Conservation (phyloP, 2,797 vertebrate genomes). For the Graptemys geographica region DNA sequence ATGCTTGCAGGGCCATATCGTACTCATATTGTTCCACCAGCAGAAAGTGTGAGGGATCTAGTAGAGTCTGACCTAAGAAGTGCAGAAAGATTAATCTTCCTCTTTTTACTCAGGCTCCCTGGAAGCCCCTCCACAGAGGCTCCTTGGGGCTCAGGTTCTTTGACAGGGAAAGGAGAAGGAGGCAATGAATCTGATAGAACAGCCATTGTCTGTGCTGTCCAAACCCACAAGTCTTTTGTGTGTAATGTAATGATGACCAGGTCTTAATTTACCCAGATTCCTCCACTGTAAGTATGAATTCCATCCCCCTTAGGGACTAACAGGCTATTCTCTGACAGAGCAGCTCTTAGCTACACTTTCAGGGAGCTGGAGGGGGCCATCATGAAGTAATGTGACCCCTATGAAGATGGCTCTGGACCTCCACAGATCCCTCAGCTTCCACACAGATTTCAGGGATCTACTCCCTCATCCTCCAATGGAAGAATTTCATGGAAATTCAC, state of each 20-base stretch:
- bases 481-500: background rate
- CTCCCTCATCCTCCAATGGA: background rate
- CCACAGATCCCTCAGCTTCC: background rate
- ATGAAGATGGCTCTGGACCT: background rate
- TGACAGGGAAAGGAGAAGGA: background rate
- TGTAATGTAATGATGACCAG: background rate
- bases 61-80: background rate
- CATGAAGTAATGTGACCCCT: background rate
- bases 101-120: background rate
- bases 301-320: background rate
- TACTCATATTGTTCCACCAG: background rate
- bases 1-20: background rate
- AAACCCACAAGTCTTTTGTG: background rate
- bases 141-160: background rate
- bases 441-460: background rate
- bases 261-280: background rate
- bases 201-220: background rate
- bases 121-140: background rate
- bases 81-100: background rate
- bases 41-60: background rate
- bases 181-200: background rate
- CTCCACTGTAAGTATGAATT: background rate
- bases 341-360: background rate
- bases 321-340: background rate
- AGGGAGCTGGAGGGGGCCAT: background rate